Conservation (phyloP, 2,888 invertebrate genomes). For the Autographa gamma region DNA sequence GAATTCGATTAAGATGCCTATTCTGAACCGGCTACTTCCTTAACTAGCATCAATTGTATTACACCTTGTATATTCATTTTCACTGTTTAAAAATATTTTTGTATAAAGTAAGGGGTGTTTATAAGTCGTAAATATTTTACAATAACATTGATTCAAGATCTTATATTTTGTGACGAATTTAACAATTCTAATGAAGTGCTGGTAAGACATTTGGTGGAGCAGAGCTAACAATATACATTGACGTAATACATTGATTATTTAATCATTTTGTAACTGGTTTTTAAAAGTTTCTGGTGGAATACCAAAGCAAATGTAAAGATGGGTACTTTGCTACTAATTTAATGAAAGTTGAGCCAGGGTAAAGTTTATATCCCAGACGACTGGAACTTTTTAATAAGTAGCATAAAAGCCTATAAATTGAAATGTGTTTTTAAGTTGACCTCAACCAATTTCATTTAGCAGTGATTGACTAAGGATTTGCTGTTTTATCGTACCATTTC, state of each 20-base stretch:
- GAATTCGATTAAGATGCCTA: too few relatives aligned
- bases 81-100: not conserved
- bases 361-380: not conserved
- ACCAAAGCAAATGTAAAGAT: not conserved
- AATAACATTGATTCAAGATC: slow-evolving; percentile 47
- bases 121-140: slow-evolving; percentile 23
- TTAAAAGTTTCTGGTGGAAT: not conserved
- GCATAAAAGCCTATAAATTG: too few relatives aligned
- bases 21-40: too few relatives aligned
- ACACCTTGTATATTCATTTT: too few relatives aligned
- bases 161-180: slow-evolving; percentile 61
- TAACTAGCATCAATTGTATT: too few relatives aligned
- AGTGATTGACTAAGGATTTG: not conserved
- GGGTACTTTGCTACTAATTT: not conserved
- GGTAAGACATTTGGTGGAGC: slow-evolving; percentile 41
- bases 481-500: not conserved
- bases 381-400: not conserved
- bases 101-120: slow-evolving; percentile 23
- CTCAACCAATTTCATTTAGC: too few relatives aligned
- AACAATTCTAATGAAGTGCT: slow-evolving; percentile 49
- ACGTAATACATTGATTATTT: not conserved
- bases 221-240: slow-evolving; percentile 39
- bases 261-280: not conserved
- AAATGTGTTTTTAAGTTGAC: too few relatives aligned
- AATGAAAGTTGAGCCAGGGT: not conserved